A percentile compares a stretch with the other conserved stretches of the same genome.
Evolutionary conservation across 2,797 vertebrate species (phyloP).

Genomic region (Eulemur mongoz): DNA sequence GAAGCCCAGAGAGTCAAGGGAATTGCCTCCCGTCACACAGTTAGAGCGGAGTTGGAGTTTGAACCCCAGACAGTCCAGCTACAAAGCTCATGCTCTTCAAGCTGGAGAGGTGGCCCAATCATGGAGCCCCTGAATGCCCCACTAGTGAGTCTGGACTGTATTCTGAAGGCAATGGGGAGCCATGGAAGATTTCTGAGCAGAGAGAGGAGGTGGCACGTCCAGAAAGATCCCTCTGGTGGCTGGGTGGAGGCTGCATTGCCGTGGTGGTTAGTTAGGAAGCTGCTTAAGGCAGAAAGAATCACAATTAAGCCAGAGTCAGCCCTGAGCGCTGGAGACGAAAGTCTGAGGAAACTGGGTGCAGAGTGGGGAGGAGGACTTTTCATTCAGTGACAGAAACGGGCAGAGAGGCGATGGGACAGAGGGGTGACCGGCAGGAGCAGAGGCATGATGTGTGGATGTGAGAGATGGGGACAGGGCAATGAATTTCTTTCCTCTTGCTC

Average conservation of each 20-base stretch:
- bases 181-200: not conserved
- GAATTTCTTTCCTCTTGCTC: no score
- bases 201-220: not conserved
- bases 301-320: not conserved
- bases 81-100: not conserved
- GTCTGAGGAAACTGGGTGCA: not conserved
- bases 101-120: not conserved
- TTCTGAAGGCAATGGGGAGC: not conserved
- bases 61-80: not conserved
- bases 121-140: not conserved
- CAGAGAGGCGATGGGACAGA: not conserved
- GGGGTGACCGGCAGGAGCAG: not conserved
- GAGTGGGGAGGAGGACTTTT: not conserved
- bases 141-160: not conserved
- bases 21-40: not conserved
- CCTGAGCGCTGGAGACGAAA: not conserved
- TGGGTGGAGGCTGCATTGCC: not conserved
- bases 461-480: accelerated
- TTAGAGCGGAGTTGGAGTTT: not conserved
- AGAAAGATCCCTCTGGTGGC: not conserved
- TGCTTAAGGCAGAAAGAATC: not conserved
- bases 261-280: not conserved
- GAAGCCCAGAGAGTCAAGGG: not conserved
- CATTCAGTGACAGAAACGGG: not conserved
- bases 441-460: no score